These are phyloP conservation scores for Pitangus sulphuratus DNA, from an alignment of 2,797 vertebrate species.

Conservation along the genomic window DNA sequence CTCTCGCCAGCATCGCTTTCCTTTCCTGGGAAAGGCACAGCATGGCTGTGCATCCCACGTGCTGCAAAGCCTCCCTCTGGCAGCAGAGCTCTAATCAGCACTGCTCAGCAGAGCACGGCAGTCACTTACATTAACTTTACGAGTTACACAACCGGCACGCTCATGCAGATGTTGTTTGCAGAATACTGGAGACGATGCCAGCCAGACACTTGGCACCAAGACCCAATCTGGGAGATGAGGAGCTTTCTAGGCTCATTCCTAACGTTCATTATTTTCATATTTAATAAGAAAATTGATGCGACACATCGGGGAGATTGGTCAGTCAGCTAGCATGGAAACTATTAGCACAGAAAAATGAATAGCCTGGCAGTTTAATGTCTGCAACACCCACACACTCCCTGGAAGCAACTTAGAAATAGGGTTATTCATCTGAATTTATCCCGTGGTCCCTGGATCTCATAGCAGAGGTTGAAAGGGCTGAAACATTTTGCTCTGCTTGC, in stretches of 20 bases:
- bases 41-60: background rate
- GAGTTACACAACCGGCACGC: background rate
- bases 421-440: constrained; percentile 34
- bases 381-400: constrained; percentile 25
- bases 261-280: constrained; percentile 23
- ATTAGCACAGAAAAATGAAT: constrained; percentile 32
- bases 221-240: background rate
- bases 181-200: constrained; percentile 1
- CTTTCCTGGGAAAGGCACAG: background rate
- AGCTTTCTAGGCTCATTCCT: constrained; percentile 44
- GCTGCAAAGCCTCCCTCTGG: background rate
- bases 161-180: constrained; percentile 51
- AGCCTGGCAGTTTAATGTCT: constrained; percentile 21
- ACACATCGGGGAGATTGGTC: constrained; percentile 18
- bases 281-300: constrained; percentile 17
- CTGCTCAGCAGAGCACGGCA: background rate
- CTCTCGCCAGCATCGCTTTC: rapidly evolving
- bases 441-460: background rate
- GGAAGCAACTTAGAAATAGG: constrained; percentile 34
- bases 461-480: background rate
- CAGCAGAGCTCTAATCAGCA: background rate
- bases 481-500: background rate
- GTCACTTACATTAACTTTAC: background rate
- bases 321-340: constrained; percentile 39
- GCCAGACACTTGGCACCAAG: constrained; percentile 48